phyloP scores from a whole-genome alignment of 2,113 vertebrate species.

The Phyllostomus discolor region DNA sequence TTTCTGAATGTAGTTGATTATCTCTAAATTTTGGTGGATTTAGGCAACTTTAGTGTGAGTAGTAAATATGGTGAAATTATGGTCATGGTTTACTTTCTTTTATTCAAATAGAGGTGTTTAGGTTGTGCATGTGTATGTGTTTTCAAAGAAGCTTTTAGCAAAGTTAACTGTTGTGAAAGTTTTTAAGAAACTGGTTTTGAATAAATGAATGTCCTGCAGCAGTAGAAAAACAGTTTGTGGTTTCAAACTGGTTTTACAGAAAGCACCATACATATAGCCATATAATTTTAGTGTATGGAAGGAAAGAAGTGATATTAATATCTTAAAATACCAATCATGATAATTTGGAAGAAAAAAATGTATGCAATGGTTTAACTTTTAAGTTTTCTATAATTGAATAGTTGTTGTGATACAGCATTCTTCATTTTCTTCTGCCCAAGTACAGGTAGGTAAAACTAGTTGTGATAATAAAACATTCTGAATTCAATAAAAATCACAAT shows the following conservation, averaged over 20 bases:
- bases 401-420: background rate
- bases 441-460: background rate
- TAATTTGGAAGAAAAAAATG: background rate
- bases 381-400: background rate
- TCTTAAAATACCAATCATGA: background rate
- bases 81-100: background rate
- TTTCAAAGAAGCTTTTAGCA: background rate
- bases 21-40: background rate
- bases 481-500: background rate
- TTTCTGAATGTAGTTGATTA: background rate
- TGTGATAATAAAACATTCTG: background rate
- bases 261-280: background rate
- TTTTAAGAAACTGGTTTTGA: background rate
- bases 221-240: background rate
- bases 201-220: background rate
- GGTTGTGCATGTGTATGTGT: background rate
- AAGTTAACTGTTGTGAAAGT: background rate
- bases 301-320: accelerated
- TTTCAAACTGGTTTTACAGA: background rate
- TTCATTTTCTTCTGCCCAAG: background rate
- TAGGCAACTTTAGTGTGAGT: background rate
- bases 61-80: background rate
- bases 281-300: background rate
- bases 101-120: background rate
- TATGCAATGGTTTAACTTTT: background rate